phyloP scores from a whole-genome alignment of 37 sponge, comb jelly and placozoan species.

The Spongia lamella region DNA sequence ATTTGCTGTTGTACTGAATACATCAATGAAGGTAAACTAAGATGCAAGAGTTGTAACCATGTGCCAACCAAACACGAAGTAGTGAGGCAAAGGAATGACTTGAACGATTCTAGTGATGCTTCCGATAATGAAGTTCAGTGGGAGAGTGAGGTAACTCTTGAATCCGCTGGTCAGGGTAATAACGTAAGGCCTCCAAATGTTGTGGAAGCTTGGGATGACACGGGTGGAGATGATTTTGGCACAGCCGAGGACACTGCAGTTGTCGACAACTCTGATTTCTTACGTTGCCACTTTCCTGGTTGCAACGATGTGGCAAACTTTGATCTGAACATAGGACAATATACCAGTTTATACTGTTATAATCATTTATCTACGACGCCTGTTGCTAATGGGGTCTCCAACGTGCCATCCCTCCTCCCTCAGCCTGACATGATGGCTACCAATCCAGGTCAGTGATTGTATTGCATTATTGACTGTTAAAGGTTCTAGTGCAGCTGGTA shows the following conservation, averaged over 20 bases:
- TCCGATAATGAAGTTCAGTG: too few relatives aligned
- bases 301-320: constrained; percentile 37
- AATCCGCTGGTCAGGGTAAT: too few relatives aligned
- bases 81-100: too few relatives aligned
- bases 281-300: not conserved
- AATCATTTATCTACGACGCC: not conserved
- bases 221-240: not conserved
- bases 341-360: constrained; percentile 16
- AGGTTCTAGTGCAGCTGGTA: not conserved
- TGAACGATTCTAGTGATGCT: too few relatives aligned
- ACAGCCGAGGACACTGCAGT: not conserved
- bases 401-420: too few relatives aligned
- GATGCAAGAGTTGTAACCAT: not conserved
- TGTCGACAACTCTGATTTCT: not conserved
- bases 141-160: too few relatives aligned
- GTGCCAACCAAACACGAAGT: not conserved
- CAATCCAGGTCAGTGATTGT: too few relatives aligned
- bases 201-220: not conserved
- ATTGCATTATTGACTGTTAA: not conserved
- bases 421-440: too few relatives aligned
- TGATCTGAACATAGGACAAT: constrained; percentile 50
- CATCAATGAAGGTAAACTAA: not conserved
- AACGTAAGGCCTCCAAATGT: too few relatives aligned
- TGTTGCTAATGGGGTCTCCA: not conserved
- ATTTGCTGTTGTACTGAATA: not conserved